phyloP scores from a whole-genome alignment of 2,113 vertebrate species.

The Halcyon malimbica region DNA sequence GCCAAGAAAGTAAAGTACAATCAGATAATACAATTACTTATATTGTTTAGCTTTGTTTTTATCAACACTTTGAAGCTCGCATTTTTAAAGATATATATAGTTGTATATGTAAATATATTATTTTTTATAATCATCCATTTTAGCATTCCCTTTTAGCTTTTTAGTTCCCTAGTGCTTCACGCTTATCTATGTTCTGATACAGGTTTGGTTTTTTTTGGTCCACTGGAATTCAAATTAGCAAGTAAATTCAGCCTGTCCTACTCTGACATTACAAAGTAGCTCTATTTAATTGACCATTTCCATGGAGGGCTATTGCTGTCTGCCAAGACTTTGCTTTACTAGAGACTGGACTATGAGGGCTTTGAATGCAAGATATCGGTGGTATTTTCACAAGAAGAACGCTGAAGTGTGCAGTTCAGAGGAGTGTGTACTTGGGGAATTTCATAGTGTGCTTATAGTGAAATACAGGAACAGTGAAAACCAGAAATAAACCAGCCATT shows the following conservation, averaged over 20 bases:
- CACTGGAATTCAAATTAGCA: not conserved
- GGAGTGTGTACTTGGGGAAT: no score
- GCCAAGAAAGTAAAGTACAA: not conserved
- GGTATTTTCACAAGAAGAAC: not conserved
- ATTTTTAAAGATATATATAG: not conserved
- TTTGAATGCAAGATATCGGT: rapidly evolving
- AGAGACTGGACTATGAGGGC: no score
- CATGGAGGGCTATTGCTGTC: not conserved
- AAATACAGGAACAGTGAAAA: not conserved
- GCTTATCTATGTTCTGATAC: no score
- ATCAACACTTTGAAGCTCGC: not conserved
- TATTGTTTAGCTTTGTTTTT: not conserved
- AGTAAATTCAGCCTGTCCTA: not conserved
- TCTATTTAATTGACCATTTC: not conserved
- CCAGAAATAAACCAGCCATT: not conserved
- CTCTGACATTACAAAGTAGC: not conserved
- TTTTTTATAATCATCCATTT: not conserved
- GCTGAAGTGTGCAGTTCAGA: not conserved
- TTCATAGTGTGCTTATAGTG: no score
- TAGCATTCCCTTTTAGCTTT: not conserved
- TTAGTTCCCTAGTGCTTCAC: not conserved
- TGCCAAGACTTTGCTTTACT: no score
- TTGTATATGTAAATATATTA: not conserved
- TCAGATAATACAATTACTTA: not conserved
- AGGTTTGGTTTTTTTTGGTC: no score